phyloP scores from a whole-genome alignment of 2,113 vertebrate species.

The Lepus timidus region DNA sequence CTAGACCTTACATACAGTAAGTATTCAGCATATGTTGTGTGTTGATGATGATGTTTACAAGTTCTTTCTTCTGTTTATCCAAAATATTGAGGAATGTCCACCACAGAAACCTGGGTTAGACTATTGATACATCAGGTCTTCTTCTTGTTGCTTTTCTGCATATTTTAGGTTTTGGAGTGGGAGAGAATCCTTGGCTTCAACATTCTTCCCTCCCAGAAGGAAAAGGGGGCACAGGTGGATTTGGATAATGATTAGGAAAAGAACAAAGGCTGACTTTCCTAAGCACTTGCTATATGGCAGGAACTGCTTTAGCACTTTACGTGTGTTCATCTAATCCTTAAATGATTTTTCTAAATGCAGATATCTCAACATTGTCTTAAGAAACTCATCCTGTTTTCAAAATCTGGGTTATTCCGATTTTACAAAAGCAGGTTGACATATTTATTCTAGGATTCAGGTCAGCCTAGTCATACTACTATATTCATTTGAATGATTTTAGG shows the following conservation, averaged over 20 bases:
- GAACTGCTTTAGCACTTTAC: neutral
- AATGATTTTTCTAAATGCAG: neutral
- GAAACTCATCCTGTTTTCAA: constrained; percentile 23
- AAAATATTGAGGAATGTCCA: neutral
- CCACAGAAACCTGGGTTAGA: neutral
- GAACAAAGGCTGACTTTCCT: neutral
- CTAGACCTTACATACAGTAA: neutral
- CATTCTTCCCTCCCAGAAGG: neutral
- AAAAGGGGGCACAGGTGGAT: neutral
- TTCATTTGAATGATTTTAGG: neutral
- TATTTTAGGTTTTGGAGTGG: neutral
- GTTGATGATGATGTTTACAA: constrained; percentile 10
- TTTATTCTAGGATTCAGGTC: neutral
- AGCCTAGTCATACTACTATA: neutral
- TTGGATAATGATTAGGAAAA: neutral
- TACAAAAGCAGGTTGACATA: neutral
- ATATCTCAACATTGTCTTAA: neutral
- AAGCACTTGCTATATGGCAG: neutral
- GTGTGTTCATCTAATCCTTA: constrained; percentile 47
- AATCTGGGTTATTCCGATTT: constrained; percentile 25
- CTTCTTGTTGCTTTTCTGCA: constrained; percentile 40
- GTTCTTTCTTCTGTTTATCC: neutral
- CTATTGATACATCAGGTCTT: neutral
- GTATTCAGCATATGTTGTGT: neutral
- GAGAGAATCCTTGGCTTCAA: neutral